phyloP scores from a whole-genome alignment of 2,888 invertebrate species.

The Sesia apiformis region DNA sequence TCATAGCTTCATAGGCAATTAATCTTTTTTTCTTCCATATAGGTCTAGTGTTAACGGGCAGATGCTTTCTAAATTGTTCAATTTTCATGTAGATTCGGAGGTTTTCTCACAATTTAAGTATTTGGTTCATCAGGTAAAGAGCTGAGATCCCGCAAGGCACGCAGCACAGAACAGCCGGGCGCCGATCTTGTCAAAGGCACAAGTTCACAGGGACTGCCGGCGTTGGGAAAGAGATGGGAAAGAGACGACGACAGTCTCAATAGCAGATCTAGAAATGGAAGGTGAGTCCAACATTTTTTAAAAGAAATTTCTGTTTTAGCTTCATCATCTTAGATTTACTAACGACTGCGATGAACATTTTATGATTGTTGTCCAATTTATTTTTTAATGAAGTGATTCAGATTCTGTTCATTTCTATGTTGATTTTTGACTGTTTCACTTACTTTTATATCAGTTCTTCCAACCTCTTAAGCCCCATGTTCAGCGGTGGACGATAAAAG shows the following conservation, averaged over 20 bases:
- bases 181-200: slow-evolving; percentile 32
- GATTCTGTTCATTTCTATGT: too few relatives aligned
- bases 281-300: slow-evolving; percentile 23
- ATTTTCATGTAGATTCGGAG: not conserved
- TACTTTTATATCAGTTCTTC: too few relatives aligned
- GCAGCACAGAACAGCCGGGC: slow-evolving; percentile 58
- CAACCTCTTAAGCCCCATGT: too few relatives aligned
- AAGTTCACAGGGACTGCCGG: slow-evolving; percentile 46
- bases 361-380: too few relatives aligned
- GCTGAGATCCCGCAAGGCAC: slow-evolving; percentile 41
- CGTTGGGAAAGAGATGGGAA: slow-evolving; percentile 40
- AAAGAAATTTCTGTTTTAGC: too few relatives aligned
- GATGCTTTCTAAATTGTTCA: not conserved
- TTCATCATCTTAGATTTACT: too few relatives aligned
- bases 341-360: too few relatives aligned
- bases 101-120: not conserved
- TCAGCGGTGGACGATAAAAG: too few relatives aligned
- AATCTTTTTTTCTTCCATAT: not conserved
- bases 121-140: slow-evolving; percentile 35
- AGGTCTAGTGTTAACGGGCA: too few relatives aligned
- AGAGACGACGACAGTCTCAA: slow-evolving; percentile 47
- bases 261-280: slow-evolving; percentile 52
- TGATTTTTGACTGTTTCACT: too few relatives aligned
- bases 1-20: too few relatives aligned
- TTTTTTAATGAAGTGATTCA: too few relatives aligned